Base-by-base conservation (phyloP, 2,797 vertebrate species). In the Lutjanus argentimaculatus region DNA sequence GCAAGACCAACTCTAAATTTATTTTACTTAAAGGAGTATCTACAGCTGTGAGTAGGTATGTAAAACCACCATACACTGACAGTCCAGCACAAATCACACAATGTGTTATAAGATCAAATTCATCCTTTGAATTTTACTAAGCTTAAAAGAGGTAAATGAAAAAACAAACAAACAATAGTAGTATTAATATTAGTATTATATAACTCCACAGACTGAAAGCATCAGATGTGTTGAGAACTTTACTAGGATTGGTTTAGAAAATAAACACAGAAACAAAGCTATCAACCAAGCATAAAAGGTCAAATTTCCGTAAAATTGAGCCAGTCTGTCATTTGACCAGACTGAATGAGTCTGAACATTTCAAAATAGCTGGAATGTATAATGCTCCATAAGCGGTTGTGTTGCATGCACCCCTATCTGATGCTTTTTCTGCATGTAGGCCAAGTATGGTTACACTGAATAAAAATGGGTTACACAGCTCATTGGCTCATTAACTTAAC, bases 381-480 rank as follows among this genome's bases (percentile, higher is more conserved):
- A 79, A 77, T 58, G 61, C 77, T 72, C 43, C 57, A 75, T 68
- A 83, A 74, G 71, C 46, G 10, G 21, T 52, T 70, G 36, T 69
- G 84, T 59, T 67, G 75, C 70, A 65, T 45, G 78, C 55, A 78
- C 63, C 62, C 78, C 75, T 72, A 81, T 79, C 76, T 65, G 43
- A 73, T 62, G 78, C 67, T 68, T 69, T 85, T 81, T 69, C 51
- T 40, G 71, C 59, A 89, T 81, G 63, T 85, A 85, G 77, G 85
- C 74, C 83, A 90, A 84, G 75, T 79, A 78, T 58, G 80, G 85
- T 72, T 84, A 84, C 80, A 75, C 66, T 52, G 56, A 85, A 67
- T 68, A 59, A 80, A 86, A 89, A 79, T 82, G 55, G 85, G 86
- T 84, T 88, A 85, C 59, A 79, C 75, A 85, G 80, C 72, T 80